A percentile compares a stretch with the other conserved stretches of the same genome.
Evolutionary conservation across 2,113 vertebrate genomes (phyloP).

Genomic region (Symphodus melops): DNA sequence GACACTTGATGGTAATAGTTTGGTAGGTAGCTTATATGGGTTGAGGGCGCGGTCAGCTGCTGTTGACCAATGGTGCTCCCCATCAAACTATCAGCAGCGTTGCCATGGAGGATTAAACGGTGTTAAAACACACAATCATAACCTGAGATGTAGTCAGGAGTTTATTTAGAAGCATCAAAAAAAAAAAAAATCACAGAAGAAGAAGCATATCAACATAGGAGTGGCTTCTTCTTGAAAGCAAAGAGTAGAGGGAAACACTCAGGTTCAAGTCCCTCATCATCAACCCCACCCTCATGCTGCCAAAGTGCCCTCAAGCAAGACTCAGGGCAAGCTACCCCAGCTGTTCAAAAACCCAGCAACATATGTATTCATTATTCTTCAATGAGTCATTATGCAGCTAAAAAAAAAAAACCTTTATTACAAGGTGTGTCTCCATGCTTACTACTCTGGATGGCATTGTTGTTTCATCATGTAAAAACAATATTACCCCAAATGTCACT

Average conservation of each 20-base stretch:
- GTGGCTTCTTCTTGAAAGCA: constrained; percentile 6
- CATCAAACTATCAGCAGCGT: constrained; percentile 58
- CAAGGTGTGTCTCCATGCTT: constrained; percentile 8
- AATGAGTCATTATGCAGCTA: background rate
- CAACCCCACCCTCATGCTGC: constrained; percentile 26
- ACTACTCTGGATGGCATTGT: constrained; percentile 30
- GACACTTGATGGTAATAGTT: constrained; percentile 78
- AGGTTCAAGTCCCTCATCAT: background rate
- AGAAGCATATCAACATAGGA: constrained; percentile 6
- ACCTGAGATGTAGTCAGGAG: background rate
- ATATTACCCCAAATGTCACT: background rate
- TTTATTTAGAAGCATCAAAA: background rate
- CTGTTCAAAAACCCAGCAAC: background rate
- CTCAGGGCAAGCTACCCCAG: background rate
- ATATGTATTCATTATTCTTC: background rate
- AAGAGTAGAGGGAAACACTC: background rate
- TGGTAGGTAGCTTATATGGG: constrained; percentile 74
- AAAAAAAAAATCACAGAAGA: background rate
- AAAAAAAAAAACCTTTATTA: background rate
- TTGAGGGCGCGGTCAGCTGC: constrained; percentile 81
- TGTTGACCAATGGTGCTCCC: constrained; percentile 75
- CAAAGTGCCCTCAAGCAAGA: constrained; percentile 37
- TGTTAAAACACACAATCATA: constrained; percentile 21
- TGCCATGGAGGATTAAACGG: constrained; percentile 59
- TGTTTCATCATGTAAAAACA: constrained; percentile 12